Conservation (phyloP, 2,888 invertebrate genomes). For the Sphaerophoria taeniata region DNA sequence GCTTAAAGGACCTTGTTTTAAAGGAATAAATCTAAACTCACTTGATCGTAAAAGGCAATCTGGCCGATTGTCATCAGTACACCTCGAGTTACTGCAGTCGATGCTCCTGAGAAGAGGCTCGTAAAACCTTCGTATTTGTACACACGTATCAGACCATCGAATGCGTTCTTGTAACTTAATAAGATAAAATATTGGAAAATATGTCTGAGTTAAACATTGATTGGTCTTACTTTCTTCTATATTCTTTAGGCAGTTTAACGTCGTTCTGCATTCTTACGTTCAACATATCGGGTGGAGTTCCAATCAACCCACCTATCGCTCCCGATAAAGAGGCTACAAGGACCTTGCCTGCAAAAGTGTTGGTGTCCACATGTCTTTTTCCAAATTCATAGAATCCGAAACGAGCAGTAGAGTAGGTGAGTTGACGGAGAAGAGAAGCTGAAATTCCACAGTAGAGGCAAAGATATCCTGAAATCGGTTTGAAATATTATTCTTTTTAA, state of each 20-base stretch:
- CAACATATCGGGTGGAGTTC: slow-evolving; percentile 98
- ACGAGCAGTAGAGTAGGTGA: slow-evolving; percentile 97
- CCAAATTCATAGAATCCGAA: slow-evolving; percentile 90
- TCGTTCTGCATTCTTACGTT: slow-evolving; percentile 99
- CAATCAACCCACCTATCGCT: slow-evolving; percentile 94
- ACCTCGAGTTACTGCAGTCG: slow-evolving; percentile 95
- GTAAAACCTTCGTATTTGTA: slow-evolving; percentile 90
- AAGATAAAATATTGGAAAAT: too few species aligned
- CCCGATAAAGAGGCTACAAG: slow-evolving; percentile 93
- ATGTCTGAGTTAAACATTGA: too few species aligned
- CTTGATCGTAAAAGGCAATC: slow-evolving; percentile 97
- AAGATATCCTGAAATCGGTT: slow-evolving; percentile 85
- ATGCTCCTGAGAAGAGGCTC: slow-evolving; percentile 94
- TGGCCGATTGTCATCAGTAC: slow-evolving; percentile 98
- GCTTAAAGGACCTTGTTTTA: not conserved
- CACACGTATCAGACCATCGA: slow-evolving; percentile 95
- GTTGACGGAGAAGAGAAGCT: slow-evolving; percentile 95
- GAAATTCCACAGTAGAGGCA: slow-evolving; percentile 98
- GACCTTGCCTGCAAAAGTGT: slow-evolving; percentile 84
- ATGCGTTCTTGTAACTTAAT: slow-evolving; percentile 97
- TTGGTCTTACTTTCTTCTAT: slow-evolving; percentile 93
- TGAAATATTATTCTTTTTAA: too few species aligned
- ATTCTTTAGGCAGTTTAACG: slow-evolving; percentile 92
- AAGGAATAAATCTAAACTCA: slow-evolving; percentile 81
- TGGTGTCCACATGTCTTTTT: slow-evolving; percentile 85